Evolutionary conservation across 2,888 invertebrate species (phyloP), one percentile per base, ranked within the genome.

Genomic region (Sinotaia quadrata): DNA sequence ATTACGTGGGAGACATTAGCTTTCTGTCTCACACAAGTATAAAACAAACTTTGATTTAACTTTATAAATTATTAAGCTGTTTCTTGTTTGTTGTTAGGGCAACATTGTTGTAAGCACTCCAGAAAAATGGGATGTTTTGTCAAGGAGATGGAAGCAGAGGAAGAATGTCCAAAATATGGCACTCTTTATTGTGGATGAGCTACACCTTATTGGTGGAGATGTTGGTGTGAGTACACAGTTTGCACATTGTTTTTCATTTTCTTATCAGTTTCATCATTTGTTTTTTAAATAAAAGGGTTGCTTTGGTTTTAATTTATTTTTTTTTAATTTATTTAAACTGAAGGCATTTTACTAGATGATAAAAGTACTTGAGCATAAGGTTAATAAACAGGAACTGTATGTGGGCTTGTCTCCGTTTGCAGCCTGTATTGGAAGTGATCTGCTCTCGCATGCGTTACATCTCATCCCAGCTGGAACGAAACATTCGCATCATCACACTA

Each of bases 71-170:
- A n/a, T n/a, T n/a, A n/a, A n/a, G n/a, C n/a, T n/a, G n/a, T n/a
- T n/a, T n/a, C n/a, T n/a, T n/a, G n/a, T n/a, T n/a, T n/a, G n/a
- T n/a, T 72, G 74, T n/a, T 95, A 96, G 87, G 97, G 96, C 0
- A 96, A 98, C 88, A 93, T 99, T n/a, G 94, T 99, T 52, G 93
- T 99, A 73, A 94, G 96, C 4, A 98, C 98, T 0, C 97, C 98
- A 0, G 98, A 98, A 85, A 97, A 97, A 82, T 99, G 99, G 99
- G 99, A 99, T 87, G 96, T 99, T 4, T 90, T 99, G 2, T 99
- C 99, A 0, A 91, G 99, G 67, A 91, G 99, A 75, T 99, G 99
- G 99, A 99, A 99, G 83, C 98, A 99, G 84, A 91, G 99, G 37
- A 98, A 98, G 89, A 97, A 97, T 87, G 98, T 99, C 0, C 98